Base-by-base conservation (phyloP, 2,888 invertebrate species). In the Lasioglossum oenotherae region DNA sequence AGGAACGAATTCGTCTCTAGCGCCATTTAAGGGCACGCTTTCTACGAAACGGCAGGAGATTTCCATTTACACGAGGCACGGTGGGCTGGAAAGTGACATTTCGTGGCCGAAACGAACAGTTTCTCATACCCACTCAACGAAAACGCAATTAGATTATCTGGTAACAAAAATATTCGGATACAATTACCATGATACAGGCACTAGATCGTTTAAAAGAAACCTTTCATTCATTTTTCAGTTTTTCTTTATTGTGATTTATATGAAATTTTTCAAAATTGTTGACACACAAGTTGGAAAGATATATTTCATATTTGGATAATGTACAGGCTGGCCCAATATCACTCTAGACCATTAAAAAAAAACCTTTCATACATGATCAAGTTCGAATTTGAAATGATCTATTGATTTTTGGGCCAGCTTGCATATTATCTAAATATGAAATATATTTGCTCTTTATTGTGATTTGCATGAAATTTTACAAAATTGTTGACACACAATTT, bases 21-120 rank as follows among this genome's bases (percentile, higher is more conserved):
- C 10, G 35, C 77, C 76, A 60, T 84, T 84, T 85, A 85, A 84
- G 84, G 71, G 49, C 53, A 80, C 74, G 44, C 80, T 85, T 86
- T 86, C 85, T 81, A 85, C 35, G 74, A 78, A 84, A 75, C 64
- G 8, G 31, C 71, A 44, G 35, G 46, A 53, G 60, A 74, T 80
- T 74, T 78, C 77, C 84, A 84, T 84, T 72, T 53, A 74, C 57
- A 71, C 46, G 73, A 16, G 74, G 8, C 31, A 64, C 31, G 31
- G 31, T 31, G 64, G 14, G 16, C 31, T 64, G 64, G 19, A 31
- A 64, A 64, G 31, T 31, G 19, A 31, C 31, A 31, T 64, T 31
- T 31, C 31, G 64, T 31, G 2, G 19, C 64, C 31, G 16, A 64
- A 31, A 64, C 27, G 2, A 60, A 31, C 6, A 31, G 31, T 31